Conservation (phyloP, 2,113 vertebrate genomes). For the Paramisgurnus dabryanus region DNA sequence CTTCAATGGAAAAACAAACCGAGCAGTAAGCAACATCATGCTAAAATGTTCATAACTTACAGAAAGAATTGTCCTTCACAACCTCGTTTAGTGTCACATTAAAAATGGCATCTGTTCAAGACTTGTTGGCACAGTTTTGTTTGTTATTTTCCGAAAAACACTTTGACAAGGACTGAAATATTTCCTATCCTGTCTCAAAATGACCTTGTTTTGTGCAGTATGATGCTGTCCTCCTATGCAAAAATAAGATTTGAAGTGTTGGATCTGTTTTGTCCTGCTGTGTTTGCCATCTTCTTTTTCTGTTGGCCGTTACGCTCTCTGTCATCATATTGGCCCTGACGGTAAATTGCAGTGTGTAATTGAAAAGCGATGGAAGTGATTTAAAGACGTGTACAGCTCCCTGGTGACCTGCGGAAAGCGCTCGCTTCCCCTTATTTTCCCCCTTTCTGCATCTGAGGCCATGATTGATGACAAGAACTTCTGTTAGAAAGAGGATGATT, state of each 20-base stretch:
- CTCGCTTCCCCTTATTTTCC: slow-evolving; percentile 17
- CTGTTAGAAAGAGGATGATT: slow-evolving; percentile 41
- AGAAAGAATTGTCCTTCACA: not conserved
- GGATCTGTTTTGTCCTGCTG: not conserved
- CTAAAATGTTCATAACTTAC: too few species aligned
- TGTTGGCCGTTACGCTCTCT: slow-evolving; percentile 16
- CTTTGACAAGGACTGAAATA: not conserved
- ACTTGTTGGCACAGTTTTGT: not conserved
- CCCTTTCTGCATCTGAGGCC: slow-evolving; percentile 28
- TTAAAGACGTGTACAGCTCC: slow-evolving; percentile 38
- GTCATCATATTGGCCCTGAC: slow-evolving; percentile 31
- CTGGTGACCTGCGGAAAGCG: slow-evolving; percentile 36
- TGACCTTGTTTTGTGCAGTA: slow-evolving; percentile 5
- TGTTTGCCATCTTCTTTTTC: slow-evolving; percentile 12
- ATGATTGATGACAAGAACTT: slow-evolving; percentile 46
- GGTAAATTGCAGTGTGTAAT: slow-evolving; percentile 46
- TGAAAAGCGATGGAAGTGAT: slow-evolving; percentile 44
- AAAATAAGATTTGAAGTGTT: not conserved
- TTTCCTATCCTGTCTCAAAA: not conserved
- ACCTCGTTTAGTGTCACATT: not conserved
- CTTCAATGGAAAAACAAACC: too few species aligned
- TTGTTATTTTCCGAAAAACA: not conserved
- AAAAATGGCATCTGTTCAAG: not conserved
- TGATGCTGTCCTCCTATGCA: not conserved
- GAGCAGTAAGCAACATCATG: too few species aligned